Percentiles rank a stretch among this genome's conserved stretches.
Evolutionary conservation across 1,140 invertebrate species (phyloP).

Genomic region (Andrena cerasifolii): DNA sequence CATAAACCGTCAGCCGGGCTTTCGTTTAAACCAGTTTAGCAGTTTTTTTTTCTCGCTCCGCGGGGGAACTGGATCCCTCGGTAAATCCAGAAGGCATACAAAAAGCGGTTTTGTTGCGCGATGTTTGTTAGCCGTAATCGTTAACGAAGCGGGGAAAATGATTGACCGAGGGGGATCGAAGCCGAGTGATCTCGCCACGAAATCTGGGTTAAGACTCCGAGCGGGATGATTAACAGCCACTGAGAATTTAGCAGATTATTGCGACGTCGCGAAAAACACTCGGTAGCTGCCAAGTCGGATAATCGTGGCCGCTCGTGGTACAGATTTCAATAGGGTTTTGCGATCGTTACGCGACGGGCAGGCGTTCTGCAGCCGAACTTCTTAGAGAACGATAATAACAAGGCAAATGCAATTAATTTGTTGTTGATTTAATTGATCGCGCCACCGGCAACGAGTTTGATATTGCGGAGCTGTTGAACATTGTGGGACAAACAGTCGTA

Average conservation of each 20-base stretch:
- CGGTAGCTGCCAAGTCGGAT: neutral
- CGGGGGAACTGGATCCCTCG: neutral
- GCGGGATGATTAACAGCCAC: neutral
- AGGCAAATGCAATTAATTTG: conserved; percentile 1
- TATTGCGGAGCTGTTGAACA: too few relatives aligned
- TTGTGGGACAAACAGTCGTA: too few relatives aligned
- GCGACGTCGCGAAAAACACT: conserved; percentile 9
- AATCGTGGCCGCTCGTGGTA: neutral
- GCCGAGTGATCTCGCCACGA: neutral
- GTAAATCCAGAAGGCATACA: neutral
- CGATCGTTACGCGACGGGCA: neutral
- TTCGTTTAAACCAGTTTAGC: neutral
- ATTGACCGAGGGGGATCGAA: neutral
- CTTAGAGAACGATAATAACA: neutral
- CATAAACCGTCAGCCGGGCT: neutral
- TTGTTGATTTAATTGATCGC: neutral
- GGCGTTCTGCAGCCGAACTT: neutral
- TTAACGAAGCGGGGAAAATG: neutral
- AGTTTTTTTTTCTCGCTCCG: neutral
- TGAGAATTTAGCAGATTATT: conserved; percentile 8
- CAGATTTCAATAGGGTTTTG: conserved; percentile 4
- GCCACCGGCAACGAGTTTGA: too few relatives aligned
- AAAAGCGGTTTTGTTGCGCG: neutral
- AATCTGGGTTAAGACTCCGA: neutral
- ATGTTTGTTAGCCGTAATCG: conserved; percentile 1